Evolutionary conservation across 2,888 invertebrate genomes (phyloP).

Genomic region (Caenorhabditis wallacei): DNA sequence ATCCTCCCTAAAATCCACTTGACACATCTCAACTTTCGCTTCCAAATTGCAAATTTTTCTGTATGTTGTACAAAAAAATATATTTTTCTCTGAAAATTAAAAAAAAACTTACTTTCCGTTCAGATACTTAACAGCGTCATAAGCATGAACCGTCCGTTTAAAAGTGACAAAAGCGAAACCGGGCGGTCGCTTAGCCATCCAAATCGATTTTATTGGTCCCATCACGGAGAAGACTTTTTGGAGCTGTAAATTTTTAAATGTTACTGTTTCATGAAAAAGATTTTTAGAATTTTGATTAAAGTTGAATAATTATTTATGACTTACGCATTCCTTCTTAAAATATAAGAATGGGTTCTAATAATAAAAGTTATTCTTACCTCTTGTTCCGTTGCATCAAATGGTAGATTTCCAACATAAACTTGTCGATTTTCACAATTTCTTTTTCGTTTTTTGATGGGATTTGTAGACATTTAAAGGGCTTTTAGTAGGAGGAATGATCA

Average conservation of each 20-base stretch:
- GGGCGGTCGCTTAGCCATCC: slow-evolving; percentile 52
- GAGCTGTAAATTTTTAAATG: slow-evolving; percentile 28
- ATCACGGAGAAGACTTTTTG: slow-evolving; percentile 47
- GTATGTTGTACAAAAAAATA: not conserved
- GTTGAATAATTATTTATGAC: too few species aligned
- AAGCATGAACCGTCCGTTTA: slow-evolving; percentile 46
- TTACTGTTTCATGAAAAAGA: not conserved
- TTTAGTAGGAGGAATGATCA: too few species aligned
- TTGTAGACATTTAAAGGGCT: not conserved
- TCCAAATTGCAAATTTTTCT: slow-evolving; percentile 56
- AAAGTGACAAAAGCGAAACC: slow-evolving; percentile 52
- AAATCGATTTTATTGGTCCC: slow-evolving; percentile 44
- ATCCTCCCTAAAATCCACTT: slow-evolving; percentile 54
- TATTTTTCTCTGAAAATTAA: too few species aligned
- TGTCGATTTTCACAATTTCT: slow-evolving; percentile 39
- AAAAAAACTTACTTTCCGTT: slow-evolving; percentile 43
- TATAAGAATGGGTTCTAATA: too few species aligned
- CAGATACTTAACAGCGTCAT: slow-evolving; percentile 47
- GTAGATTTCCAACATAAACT: slow-evolving; percentile 50
- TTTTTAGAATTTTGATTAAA: not conserved
- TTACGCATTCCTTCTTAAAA: too few species aligned
- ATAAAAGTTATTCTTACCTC: too few species aligned
- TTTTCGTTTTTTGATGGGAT: slow-evolving; percentile 8
- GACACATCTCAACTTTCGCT: slow-evolving; percentile 54
- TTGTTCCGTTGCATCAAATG: slow-evolving; percentile 49